Evolutionary conservation across 1,140 invertebrate species (phyloP), one percentile per base, ranked within the genome.

Genomic region (Drosophila tani): DNA sequence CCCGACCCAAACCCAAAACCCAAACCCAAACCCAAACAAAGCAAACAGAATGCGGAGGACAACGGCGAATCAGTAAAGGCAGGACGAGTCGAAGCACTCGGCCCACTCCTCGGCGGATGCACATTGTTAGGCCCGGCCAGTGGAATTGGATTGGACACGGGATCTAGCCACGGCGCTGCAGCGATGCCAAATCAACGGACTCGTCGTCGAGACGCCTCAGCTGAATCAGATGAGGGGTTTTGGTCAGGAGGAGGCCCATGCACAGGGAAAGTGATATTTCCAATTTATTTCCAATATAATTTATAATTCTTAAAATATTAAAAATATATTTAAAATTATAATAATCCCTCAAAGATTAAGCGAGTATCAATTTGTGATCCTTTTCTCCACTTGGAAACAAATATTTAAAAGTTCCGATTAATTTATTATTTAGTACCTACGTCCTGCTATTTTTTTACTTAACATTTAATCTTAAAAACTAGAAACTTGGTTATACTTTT

Each of bases 61-160:
- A 62, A 75, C 71, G 62, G 80, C 81, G 84, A 87, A 87, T 82
- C 82, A 82, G 66, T 81, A 69, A 74, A 47, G 29, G 63, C 63
- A 65, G 63, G 55, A 43, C 62, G 55, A 65, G 50, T 76, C 62
- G 57, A 68, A 64, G 58, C 75, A 46, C 66, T 58, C 71, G 21
- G 15, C 24, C 62, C 58, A 75, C 45, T 50, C 29, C 35, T 75
- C 49, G 64, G 43, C 74, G 84, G 84, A 90, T 88, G 84, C 84
- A 88, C 84, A 88, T 88, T 88, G 84, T 90, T 88, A 88, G 84
- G 81, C 85, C 82, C 67, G 50, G 74, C 65, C 84, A 71, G 66
- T 80, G 78, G 85, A 88, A 88, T 88, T 88, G 84, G 84, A 88
- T 84, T 88, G 84, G 84, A 88, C 66, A 78, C 50, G 63, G 67